Evolutionary conservation across 2,113 vertebrate species (phyloP).

Genomic region (Rhea pennata): DNA sequence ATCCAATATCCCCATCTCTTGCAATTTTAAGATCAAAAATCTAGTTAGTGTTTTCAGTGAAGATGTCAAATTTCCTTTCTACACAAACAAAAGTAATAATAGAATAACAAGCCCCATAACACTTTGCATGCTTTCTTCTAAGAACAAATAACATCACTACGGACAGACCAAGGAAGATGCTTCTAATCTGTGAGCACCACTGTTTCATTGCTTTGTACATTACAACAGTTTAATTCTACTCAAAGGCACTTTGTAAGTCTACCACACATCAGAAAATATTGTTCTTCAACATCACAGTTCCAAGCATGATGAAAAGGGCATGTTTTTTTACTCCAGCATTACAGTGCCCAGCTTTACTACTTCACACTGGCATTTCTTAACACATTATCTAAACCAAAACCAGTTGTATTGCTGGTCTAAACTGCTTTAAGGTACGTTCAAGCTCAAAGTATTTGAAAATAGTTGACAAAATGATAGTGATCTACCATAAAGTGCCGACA

Average conservation of each 20-base stretch:
- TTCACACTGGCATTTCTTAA: background rate
- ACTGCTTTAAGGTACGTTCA: background rate
- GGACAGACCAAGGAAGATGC: background rate
- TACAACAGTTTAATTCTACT: background rate
- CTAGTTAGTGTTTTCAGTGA: background rate
- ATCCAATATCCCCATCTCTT: background rate
- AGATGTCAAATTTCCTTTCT: background rate
- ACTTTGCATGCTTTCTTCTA: background rate
- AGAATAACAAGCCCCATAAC: background rate
- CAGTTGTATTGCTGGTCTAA: background rate
- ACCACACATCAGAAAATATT: background rate
- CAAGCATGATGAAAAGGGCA: background rate
- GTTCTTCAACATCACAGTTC: background rate
- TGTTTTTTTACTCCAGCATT: background rate
- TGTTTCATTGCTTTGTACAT: background rate
- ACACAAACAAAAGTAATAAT: background rate
- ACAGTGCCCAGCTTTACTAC: background rate
- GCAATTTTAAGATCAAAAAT: background rate
- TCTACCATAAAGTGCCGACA: background rate
- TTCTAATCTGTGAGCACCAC: background rate
- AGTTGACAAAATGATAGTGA: background rate
- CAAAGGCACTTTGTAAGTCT: background rate
- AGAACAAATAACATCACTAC: background rate
- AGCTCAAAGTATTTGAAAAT: background rate
- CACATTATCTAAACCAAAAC: background rate